These are phyloP conservation scores for Harlomillsia oculata DNA, from an alignment of 1,140 invertebrate genomes.

Conservation along the genomic window DNA sequence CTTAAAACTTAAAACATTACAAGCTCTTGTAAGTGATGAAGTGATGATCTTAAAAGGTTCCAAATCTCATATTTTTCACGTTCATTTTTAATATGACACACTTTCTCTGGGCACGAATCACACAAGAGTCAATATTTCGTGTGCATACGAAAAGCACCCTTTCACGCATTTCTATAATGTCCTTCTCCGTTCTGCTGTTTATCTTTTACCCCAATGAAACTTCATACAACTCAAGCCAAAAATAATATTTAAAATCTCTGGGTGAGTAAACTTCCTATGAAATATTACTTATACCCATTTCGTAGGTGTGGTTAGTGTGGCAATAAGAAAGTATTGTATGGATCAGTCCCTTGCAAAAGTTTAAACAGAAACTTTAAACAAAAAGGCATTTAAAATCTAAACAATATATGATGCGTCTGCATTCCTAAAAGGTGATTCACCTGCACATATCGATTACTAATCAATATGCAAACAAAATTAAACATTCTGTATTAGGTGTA, in stretches of 20 bases:
- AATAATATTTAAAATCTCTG: slow-evolving; percentile 19
- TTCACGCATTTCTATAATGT: not conserved
- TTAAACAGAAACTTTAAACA: too few relatives aligned
- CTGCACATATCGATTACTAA: not conserved
- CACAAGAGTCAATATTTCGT: not conserved
- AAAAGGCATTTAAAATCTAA: too few relatives aligned
- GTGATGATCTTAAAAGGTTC: too few relatives aligned
- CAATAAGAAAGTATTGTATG: too few relatives aligned
- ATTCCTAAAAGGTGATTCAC: not conserved
- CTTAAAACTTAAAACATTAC: too few relatives aligned
- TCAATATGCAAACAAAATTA: too few relatives aligned
- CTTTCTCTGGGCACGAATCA: not conserved
- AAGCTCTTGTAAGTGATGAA: too few relatives aligned
- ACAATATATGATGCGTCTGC: too few relatives aligned
- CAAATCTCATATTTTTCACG: too few relatives aligned
- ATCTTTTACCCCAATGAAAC: not conserved
- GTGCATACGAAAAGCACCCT: not conserved
- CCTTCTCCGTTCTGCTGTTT: not conserved
- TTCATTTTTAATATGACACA: too few relatives aligned
- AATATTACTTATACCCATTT: not conserved
- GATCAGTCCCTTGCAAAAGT: too few relatives aligned
- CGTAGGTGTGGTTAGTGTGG: not conserved
- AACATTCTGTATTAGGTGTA: too few relatives aligned
- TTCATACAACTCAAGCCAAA: slow-evolving; percentile 3
- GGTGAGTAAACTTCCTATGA: slow-evolving; percentile 13